Conservation (phyloP, 2,797 vertebrate species). For the Malacoraja senta region DNA sequence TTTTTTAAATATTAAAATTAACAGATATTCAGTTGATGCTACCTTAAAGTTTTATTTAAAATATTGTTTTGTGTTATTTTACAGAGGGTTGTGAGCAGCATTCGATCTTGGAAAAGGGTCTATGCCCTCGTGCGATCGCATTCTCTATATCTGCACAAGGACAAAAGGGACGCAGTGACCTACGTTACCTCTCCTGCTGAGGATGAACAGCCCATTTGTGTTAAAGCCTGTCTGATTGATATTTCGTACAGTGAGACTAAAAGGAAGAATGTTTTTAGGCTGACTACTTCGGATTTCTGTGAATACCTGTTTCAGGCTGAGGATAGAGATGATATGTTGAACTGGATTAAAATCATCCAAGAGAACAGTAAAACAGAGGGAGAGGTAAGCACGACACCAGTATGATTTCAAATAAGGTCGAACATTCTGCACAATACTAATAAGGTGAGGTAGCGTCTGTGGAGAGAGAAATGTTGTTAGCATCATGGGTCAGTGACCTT, state of each 20-base stretch:
- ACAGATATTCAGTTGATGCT: not conserved
- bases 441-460: too few species aligned
- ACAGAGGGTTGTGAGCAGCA: constrained; percentile 87
- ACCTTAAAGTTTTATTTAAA: not conserved
- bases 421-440: too few species aligned
- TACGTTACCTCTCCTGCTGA: constrained; percentile 69
- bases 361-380: constrained; percentile 92
- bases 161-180: constrained; percentile 82
- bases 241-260: constrained; percentile 98
- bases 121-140: constrained; percentile 81
- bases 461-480: too few species aligned
- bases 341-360: constrained; percentile 90
- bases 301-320: constrained; percentile 98
- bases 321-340: constrained; percentile 94
- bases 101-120: constrained; percentile 92
- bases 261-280: constrained; percentile 85
- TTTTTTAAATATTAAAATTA: not conserved
- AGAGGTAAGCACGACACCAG: constrained; percentile 69
- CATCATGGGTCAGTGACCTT: too few species aligned
- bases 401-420: too few species aligned
- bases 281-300: constrained; percentile 97
- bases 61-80: constrained; percentile 42
- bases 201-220: constrained; percentile 88
- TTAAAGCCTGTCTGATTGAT: constrained; percentile 94
- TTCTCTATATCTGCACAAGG: constrained; percentile 89